These are phyloP conservation scores for Xestobium rufovillosum DNA, from an alignment of 2,888 invertebrate species.

Conservation along the genomic window DNA sequence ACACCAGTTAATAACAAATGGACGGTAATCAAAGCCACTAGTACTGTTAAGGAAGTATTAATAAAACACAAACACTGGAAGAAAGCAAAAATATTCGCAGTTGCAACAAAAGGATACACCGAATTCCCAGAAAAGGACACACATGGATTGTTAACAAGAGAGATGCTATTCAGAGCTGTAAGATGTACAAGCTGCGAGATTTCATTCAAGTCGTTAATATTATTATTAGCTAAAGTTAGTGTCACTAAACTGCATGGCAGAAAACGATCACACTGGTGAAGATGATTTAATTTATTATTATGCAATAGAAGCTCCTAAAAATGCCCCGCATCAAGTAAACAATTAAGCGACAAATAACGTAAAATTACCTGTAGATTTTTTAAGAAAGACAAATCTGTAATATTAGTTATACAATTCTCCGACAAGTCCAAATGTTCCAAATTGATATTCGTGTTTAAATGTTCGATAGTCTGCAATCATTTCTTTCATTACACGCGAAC, in stretches of 20 bases:
- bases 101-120: no score
- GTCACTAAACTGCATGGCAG: conserved; percentile 67
- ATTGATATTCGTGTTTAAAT: conserved; percentile 72
- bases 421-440: conserved; percentile 81
- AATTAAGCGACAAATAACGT: no score
- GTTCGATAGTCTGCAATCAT: conserved; percentile 67
- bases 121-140: conserved; percentile 69
- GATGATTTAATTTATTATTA: conserved; percentile 75
- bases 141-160: conserved; percentile 82
- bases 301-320: conserved; percentile 75
- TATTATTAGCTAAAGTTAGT: conserved; percentile 75
- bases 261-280: conserved; percentile 76
- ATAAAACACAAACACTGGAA: neutral
- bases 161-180: conserved; percentile 68
- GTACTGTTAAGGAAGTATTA: conserved; percentile 27
- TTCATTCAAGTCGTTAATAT: conserved; percentile 78
- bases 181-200: conserved; percentile 74
- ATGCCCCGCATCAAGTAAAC: no score
- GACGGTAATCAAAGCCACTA: conserved; percentile 86
- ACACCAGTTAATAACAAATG: conserved; percentile 91
- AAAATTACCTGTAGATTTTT: conserved; percentile 73
- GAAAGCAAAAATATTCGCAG: conserved; percentile 7
- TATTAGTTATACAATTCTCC: conserved; percentile 77
- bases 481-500: conserved; percentile 7
- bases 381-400: conserved; percentile 78